Conservation (phyloP, 1,140 invertebrate genomes). For the Leptinotarsa texana region DNA sequence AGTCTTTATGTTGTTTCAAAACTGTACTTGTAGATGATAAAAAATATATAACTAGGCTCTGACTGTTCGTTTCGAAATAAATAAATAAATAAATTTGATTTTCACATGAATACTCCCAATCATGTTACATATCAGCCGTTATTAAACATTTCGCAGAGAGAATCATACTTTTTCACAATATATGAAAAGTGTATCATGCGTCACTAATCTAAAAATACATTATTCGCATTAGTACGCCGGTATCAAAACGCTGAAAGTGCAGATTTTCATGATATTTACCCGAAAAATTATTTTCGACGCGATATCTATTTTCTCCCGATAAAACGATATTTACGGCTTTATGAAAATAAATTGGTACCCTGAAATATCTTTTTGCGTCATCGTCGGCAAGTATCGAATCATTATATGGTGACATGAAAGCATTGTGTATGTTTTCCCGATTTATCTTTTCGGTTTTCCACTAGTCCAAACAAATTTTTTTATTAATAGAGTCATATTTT, state of each 20-base stretch:
- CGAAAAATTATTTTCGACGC: slow-evolving; percentile 22
- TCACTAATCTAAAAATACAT: too few species aligned
- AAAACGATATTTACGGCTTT: slow-evolving; percentile 27
- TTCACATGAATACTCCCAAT: too few species aligned
- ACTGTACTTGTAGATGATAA: too few species aligned
- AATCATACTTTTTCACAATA: too few species aligned
- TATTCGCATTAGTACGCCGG: too few species aligned
- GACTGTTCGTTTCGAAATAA: too few species aligned
- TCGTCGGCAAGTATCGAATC: slow-evolving; percentile 7
- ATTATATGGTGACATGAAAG: slow-evolving; percentile 25
- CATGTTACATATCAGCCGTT: too few species aligned
- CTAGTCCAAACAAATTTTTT: not conserved
- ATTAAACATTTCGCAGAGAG: too few species aligned
- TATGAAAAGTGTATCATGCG: too few species aligned
- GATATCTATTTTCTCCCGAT: slow-evolving; percentile 20
- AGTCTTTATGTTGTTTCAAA: too few species aligned
- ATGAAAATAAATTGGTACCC: slow-evolving; percentile 26
- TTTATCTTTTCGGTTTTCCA: not conserved
- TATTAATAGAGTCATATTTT: not conserved
- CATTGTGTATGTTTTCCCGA: not conserved
- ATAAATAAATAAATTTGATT: too few species aligned
- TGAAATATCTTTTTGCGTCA: slow-evolving; percentile 25
- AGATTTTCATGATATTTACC: slow-evolving; percentile 10
- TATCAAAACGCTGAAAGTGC: not conserved
- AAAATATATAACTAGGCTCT: too few species aligned